A percentile compares a stretch with the other conserved stretches of the same genome.
phyloP scores from a whole-genome alignment of 2,888 invertebrate genomes.

The Eupithecia tripunctaria region DNA sequence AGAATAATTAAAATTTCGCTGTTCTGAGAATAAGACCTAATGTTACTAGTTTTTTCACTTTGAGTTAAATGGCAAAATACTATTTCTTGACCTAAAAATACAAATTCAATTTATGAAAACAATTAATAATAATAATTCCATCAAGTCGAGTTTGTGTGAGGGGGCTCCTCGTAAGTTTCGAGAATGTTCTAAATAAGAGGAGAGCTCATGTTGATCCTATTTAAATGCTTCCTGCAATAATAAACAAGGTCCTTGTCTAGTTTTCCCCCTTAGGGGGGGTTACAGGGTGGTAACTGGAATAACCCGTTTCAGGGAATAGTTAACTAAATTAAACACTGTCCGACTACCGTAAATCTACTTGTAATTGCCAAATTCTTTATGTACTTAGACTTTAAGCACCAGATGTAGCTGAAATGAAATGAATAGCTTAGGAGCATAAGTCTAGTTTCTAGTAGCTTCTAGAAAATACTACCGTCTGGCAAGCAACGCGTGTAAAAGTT shows the following conservation, averaged over 20 bases:
- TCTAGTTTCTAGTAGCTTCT: slow-evolving; percentile 3
- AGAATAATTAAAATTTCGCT: background rate
- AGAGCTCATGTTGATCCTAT: slow-evolving; percentile 31
- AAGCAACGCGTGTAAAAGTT: background rate
- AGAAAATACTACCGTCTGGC: slow-evolving; percentile 3
- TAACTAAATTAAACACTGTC: slow-evolving; percentile 15
- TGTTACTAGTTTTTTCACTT: too few species aligned
- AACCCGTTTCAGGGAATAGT: slow-evolving; percentile 25
- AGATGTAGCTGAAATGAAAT: background rate
- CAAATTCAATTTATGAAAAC: background rate
- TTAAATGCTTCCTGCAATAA: slow-evolving; percentile 25
- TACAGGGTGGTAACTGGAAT: too few species aligned
- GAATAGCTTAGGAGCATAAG: background rate
- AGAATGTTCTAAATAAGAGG: slow-evolving; percentile 24
- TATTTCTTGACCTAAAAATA: too few species aligned
- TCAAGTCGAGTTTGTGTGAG: slow-evolving; percentile 17
- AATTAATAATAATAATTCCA: background rate
- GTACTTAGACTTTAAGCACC: background rate
- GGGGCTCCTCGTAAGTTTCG: slow-evolving; percentile 22
- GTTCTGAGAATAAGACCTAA: background rate
- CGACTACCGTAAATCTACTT: background rate
- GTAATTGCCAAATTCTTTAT: slow-evolving; percentile 1
- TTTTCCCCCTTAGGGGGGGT: too few species aligned
- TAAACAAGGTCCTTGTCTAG: too few species aligned
- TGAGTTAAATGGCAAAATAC: too few species aligned